Base-by-base conservation (phyloP, 2,113 vertebrate genomes). In the Redunca redunca region DNA sequence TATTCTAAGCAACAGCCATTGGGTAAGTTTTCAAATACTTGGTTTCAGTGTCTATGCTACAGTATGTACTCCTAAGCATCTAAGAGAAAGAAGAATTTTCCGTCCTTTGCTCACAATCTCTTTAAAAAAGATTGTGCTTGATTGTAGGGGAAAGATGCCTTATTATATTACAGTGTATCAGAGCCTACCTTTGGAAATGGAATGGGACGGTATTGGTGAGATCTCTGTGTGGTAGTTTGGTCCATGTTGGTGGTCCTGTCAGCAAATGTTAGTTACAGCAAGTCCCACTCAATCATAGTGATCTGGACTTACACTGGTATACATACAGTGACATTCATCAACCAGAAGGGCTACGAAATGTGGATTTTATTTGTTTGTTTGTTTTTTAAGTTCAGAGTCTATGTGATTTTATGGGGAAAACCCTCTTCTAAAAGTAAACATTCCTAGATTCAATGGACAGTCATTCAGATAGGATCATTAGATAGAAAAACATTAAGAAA, bases 151-250 rank as follows among this genome's bases (percentile, higher is more conserved):
- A 85, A 81, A 28, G 14, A 0, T 77, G 30, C 21, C 55, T 57
- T 93, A 26, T 62, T 46, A 13, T 50, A 78, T 19, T 10, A 21
- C 8, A 58, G 0, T 6, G 6, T 2, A 6, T 36, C 26, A 17
- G 80, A 81, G 10, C 8, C 28, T n/a, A 9, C 12, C 50, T 58
- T 43, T 58, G 58, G 46, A 88, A 64, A 28, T 8, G 58, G 17
- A 30, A 7, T 14, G 43, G 48, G 60, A 78, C 0, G 1, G 53
- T 2, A 9, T 4, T 4, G 14, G 5, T 23, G 52, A 1, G 1
- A 4, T 4, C 26, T 46, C 14, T 19, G 25, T 2, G 16, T 1
- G 3, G 9, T 4, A 23, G 30, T 64, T 17, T 60, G n/a, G 11
- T 46, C 15, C 5, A 2, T 19, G 26, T 15, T 0, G 0, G 16